Evolutionary conservation across 2,113 vertebrate species (phyloP).

Genomic region (rabbit (Oryctolagus cuniculus)): DNA sequence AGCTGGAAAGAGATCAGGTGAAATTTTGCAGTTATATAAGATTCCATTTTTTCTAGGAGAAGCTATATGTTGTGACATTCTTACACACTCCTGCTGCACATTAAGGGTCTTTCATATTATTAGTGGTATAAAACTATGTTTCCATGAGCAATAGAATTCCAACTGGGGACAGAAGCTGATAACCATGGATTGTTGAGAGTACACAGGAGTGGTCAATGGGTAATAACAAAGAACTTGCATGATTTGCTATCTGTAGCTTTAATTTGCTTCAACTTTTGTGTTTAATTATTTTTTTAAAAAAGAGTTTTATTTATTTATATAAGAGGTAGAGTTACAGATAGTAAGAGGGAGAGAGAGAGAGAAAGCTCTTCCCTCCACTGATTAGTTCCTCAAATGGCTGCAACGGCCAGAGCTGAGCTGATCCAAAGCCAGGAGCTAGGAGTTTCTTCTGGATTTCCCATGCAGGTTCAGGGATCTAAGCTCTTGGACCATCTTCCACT

Average conservation of each 20-base stretch:
- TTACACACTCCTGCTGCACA: not conserved
- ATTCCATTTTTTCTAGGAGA: slow-evolving; percentile 19
- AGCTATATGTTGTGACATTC: not conserved
- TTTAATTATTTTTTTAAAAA: not conserved
- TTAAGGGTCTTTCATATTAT: not conserved
- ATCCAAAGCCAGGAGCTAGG: too few relatives aligned
- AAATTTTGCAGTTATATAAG: not conserved
- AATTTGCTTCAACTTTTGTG: not conserved
- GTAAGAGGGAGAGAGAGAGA: too few relatives aligned
- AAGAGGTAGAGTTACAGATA: too few relatives aligned
- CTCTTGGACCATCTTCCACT: too few relatives aligned
- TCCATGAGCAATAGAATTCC: not conserved
- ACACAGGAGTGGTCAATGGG: not conserved
- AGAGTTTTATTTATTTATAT: too few relatives aligned
- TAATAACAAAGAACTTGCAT: not conserved
- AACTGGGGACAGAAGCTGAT: not conserved
- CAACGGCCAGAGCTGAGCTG: too few relatives aligned
- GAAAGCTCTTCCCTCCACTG: too few relatives aligned
- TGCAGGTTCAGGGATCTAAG: too few relatives aligned
- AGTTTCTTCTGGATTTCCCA: too few relatives aligned
- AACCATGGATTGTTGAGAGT: not conserved
- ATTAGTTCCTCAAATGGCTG: too few relatives aligned
- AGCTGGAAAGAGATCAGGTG: not conserved
- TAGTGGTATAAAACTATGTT: not conserved
- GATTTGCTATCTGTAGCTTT: not conserved